Percentiles rank a stretch among this genome's conserved stretches.
Evolutionary conservation across 2,113 vertebrate genomes (phyloP).

Genomic region (Lepisosteus oculatus): DNA sequence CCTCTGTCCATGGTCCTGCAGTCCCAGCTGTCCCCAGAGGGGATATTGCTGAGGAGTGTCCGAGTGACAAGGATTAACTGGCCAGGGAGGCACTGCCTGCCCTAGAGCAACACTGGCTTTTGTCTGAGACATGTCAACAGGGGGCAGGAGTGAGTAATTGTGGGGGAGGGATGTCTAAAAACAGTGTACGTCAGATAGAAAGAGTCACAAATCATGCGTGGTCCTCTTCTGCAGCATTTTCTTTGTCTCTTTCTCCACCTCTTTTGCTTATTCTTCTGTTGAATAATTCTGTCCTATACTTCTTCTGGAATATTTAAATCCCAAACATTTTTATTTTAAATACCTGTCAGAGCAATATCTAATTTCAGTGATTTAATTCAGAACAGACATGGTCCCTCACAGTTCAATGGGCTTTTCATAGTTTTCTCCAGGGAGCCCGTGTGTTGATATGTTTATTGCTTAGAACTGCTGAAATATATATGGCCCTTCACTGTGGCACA

Average conservation of each 20-base stretch:
- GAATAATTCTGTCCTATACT: background rate
- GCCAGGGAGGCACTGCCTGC: constrained; percentile 22
- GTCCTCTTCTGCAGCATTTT: constrained; percentile 52
- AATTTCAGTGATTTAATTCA: too few relatives aligned
- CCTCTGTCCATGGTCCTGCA: too few relatives aligned
- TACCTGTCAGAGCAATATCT: too few relatives aligned
- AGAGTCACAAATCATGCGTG: constrained; percentile 44
- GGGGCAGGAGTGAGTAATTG: constrained; percentile 25
- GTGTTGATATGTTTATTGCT: too few relatives aligned
- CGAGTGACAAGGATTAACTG: constrained; percentile 34
- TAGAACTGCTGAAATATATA: too few relatives aligned
- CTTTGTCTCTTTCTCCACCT: constrained; percentile 56
- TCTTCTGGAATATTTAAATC: background rate
- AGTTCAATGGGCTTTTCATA: too few relatives aligned
- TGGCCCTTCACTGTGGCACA: too few relatives aligned
- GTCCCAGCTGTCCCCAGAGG: background rate
- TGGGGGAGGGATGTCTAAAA: background rate
- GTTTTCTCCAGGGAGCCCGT: too few relatives aligned
- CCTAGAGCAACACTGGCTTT: constrained; percentile 12
- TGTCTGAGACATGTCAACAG: constrained; percentile 19
- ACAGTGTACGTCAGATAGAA: constrained; percentile 54
- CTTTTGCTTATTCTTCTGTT: constrained; percentile 2
- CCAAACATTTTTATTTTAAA: too few relatives aligned
- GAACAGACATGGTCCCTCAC: too few relatives aligned
- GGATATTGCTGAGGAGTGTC: constrained; percentile 16